phyloP scores from a whole-genome alignment of 2,797 vertebrate genomes.

The Euphonia xanthogaster region DNA sequence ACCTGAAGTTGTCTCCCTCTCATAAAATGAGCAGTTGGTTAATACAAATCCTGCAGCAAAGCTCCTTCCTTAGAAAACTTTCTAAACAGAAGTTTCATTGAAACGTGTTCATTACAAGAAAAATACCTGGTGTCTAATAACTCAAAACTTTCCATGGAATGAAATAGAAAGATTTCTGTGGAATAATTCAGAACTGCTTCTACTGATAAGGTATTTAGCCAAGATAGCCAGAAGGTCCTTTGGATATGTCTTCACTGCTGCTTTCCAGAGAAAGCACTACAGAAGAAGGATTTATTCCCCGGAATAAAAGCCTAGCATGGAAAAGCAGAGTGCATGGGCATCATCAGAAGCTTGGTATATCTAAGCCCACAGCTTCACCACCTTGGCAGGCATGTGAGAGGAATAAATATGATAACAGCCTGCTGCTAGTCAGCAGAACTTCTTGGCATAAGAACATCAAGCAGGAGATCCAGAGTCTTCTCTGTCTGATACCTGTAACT shows the following conservation, averaged over 20 bases:
- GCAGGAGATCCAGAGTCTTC: not conserved
- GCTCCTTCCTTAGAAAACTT: not conserved
- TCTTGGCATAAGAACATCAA: not conserved
- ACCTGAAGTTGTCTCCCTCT: not conserved
- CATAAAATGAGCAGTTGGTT: not conserved
- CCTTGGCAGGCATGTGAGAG: not conserved
- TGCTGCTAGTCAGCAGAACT: not conserved
- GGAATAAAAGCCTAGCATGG: not conserved
- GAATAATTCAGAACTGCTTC: not conserved
- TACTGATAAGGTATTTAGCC: not conserved
- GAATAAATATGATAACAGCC: not conserved
- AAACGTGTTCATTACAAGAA: not conserved
- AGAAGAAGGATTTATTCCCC: not conserved
- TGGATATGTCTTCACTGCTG: not conserved
- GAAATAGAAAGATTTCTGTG: not conserved
- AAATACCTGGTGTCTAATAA: not conserved
- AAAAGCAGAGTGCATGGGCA: not conserved
- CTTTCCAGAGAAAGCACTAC: not conserved
- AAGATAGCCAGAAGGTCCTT: not conserved
- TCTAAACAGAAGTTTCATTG: not conserved
- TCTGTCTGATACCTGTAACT: not conserved
- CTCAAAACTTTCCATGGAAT: not conserved
- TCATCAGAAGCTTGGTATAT: not conserved
- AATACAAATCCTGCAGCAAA: not conserved
- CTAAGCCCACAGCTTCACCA: not conserved